Evolutionary conservation across 1,140 invertebrate species (phyloP).

Genomic region (Lerema accius): DNA sequence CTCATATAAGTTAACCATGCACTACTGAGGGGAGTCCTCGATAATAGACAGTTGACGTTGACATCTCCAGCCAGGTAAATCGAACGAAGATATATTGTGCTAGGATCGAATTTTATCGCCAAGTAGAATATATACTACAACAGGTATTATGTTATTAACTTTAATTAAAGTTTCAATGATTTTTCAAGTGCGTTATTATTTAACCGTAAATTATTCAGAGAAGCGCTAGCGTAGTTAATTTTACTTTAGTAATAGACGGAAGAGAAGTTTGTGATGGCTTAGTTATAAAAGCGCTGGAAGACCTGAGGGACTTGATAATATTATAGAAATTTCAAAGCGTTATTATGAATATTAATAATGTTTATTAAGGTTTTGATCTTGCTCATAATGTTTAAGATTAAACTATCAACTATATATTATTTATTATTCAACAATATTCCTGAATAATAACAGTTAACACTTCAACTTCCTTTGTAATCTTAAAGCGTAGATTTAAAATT

Average conservation of each 20-base stretch:
- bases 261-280: constrained; percentile 19
- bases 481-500: too few species aligned
- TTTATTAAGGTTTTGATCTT: neutral
- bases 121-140: too few species aligned
- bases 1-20: too few species aligned
- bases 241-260: constrained; percentile 24
- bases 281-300: constrained; percentile 19
- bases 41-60: too few species aligned
- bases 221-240: constrained; percentile 22
- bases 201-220: constrained; percentile 21
- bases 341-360: neutral
- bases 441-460: too few species aligned
- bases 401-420: too few species aligned
- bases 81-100: too few species aligned
- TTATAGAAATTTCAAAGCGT: neutral
- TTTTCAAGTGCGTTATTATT: constrained; percentile 17
- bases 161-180: constrained; percentile 27
- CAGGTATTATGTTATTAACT: constrained; percentile 5
- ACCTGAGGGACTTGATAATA: neutral
- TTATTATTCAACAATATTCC: too few species aligned
- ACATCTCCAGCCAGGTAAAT: too few species aligned
- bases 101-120: too few species aligned
- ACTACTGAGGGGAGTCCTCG: too few species aligned
- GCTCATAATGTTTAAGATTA: neutral
- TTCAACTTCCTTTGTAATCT: too few species aligned